Evolutionary conservation across 2,888 invertebrate genomes (phyloP).

Genomic region (Bugulina stolonifera): DNA sequence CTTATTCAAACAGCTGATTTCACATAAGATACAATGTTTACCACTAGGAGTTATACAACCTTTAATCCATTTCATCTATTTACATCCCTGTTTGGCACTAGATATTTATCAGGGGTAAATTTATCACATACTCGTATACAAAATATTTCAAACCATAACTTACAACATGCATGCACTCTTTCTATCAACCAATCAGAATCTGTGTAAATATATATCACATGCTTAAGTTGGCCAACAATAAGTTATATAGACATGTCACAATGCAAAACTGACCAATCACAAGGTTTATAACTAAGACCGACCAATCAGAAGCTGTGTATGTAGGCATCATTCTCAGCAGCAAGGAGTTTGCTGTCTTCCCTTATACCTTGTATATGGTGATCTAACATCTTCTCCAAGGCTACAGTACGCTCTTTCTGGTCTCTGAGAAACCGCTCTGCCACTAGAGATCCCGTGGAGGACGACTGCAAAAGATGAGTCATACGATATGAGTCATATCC

Average conservation of each 20-base stretch:
- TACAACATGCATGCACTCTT: neutral
- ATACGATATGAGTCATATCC: too few relatives aligned
- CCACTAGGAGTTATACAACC: too few relatives aligned
- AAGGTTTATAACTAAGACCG: neutral
- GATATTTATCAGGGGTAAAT: too few relatives aligned
- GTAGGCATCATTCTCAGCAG: neutral
- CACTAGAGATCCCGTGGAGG: conserved; percentile 1
- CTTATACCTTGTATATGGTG: conserved; percentile 10
- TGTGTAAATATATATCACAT: too few relatives aligned
- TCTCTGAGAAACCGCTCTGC: conserved; percentile 16
- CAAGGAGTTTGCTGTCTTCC: conserved; percentile 9
- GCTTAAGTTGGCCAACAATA: too few relatives aligned
- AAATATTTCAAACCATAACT: neutral
- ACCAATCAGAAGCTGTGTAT: neutral
- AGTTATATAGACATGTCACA: too few relatives aligned
- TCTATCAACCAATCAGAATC: neutral
- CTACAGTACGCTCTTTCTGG: neutral
- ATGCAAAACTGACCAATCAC: neutral
- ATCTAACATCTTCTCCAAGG: conserved; percentile 22
- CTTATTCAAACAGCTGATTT: too few relatives aligned
- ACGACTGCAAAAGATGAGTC: conserved; percentile 1
- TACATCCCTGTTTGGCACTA: too few relatives aligned
- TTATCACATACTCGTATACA: too few relatives aligned
- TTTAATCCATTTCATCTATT: too few relatives aligned
- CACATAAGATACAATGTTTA: too few relatives aligned